Conservation (phyloP, 2,888 invertebrate species). For the Pterostichus madidus region DNA sequence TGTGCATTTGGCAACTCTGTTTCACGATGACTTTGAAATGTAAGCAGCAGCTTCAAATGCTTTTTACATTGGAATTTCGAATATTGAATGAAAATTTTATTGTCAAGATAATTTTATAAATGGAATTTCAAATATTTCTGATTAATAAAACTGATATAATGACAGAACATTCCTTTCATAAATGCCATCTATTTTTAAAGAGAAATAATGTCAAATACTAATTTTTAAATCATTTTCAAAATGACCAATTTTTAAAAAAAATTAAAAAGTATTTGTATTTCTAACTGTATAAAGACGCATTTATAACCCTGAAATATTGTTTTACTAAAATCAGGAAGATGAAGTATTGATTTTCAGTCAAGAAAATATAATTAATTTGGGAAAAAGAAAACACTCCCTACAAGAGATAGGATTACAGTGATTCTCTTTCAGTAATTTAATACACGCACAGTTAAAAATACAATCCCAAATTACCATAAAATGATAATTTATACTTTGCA, state of each 20-base stretch:
- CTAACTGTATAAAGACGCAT: neutral
- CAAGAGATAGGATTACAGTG: conserved; percentile 35
- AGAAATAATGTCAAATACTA: conserved; percentile 9
- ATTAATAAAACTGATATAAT: too few species aligned
- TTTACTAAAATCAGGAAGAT: conserved; percentile 14
- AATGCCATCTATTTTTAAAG: too few species aligned
- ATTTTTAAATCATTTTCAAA: conserved; percentile 15
- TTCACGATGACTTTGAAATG: conserved; percentile 4
- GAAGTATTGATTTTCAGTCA: conserved; percentile 44
- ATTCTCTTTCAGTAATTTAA: conserved; percentile 35
- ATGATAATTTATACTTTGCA: conserved; percentile 13
- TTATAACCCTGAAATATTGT: conserved; percentile 25
- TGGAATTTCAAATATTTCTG: too few species aligned
- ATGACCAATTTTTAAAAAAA: too few species aligned
- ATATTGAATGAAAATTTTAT: neutral
- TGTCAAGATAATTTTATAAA: neutral
- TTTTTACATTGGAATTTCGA: neutral
- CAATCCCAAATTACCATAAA: conserved; percentile 22
- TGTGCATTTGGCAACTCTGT: conserved; percentile 16
- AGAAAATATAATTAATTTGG: conserved; percentile 39
- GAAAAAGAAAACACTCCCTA: conserved; percentile 33
- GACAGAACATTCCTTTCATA: too few species aligned
- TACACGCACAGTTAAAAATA: conserved; percentile 46
- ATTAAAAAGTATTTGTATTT: neutral
- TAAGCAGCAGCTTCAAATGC: too few species aligned